Percentiles rank a stretch among this genome's conserved stretches.
Conservation (phyloP, 2,888 invertebrate species). For the Dicycla oo region DNA sequence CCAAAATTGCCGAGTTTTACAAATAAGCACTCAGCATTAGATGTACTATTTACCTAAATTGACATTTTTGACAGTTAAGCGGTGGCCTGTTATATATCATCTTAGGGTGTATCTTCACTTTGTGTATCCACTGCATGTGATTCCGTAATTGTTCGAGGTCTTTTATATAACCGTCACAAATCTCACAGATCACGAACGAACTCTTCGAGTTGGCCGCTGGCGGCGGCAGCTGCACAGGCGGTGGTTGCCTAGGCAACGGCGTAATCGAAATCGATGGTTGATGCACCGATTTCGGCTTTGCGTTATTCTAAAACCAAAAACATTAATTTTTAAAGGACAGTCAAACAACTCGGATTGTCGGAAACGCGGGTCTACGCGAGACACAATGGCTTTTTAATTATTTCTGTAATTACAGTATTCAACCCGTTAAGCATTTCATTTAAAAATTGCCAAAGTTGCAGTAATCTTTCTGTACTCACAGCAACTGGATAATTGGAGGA, state of each 20-base stretch:
- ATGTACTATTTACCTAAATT: constrained; percentile 90
- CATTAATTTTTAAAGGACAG: neutral
- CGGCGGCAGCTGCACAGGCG: constrained; percentile 79
- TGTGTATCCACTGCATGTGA: constrained; percentile 99
- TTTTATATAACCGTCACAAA: constrained; percentile 99
- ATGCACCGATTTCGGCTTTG: constrained; percentile 77
- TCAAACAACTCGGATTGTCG: neutral
- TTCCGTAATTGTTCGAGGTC: constrained; percentile 98
- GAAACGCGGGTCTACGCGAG: too few species aligned
- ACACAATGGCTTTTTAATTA: too few species aligned
- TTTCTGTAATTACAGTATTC: too few species aligned
- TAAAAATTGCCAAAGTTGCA: neutral
- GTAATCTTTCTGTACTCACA: constrained; percentile 84
- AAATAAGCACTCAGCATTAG: neutral
- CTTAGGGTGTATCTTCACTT: constrained; percentile 98
- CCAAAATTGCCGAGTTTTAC: neutral
- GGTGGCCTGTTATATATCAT: constrained; percentile 99
- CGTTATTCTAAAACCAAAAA: constrained; percentile 73
- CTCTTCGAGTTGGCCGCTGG: constrained; percentile 89
- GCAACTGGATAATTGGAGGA: constrained; percentile 92
- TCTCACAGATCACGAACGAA: constrained; percentile 98
- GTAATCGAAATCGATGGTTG: constrained; percentile 98
- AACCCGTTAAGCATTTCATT: neutral
- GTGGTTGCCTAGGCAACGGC: constrained; percentile 92
- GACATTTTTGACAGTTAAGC: constrained; percentile 98